Base-by-base conservation (phyloP, 2,113 vertebrate species). In the Macheiramphus alcinus region DNA sequence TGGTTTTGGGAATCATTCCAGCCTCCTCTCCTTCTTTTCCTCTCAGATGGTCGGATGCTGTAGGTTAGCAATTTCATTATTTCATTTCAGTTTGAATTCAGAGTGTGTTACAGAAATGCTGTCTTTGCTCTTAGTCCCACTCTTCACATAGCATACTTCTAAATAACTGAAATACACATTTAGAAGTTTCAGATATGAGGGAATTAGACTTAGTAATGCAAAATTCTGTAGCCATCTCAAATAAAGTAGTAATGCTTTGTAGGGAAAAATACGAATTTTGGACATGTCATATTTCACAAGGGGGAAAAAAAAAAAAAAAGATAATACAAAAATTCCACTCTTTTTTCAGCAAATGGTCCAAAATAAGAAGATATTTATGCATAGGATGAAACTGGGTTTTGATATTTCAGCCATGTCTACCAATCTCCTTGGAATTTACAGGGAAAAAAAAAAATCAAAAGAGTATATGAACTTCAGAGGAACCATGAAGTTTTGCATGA, bases 271-370 rank as follows among this genome's bases (percentile, higher is more conserved):
- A 1, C 6, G 13, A 71, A 11, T 85, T 90, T 84, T 61, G 4
- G 22, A 29, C 21, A 25, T 32, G 11, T 29, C 11, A 10, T 32
- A 42, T 53, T 74, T 86, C 14, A 63, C 23, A 45, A 63, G 7
- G 14, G 7, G 3, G 2, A 6, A 12, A 3, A 5, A 23, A 32
- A 10, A 31, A 3, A 4, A 48, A 29, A 50, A 6, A 32, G 4
- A 6, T 7, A 61, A 62, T 8, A 7, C 50, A 87, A 87, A 88
- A 72, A 26, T 13, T 7, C 2, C 7, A 50, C 6, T 50, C 5
- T 43, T 74, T 80, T 27, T 63, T 80, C 50, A 63, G 5, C 22
- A 29, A 65, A 71, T 9, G 6, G 16, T 80, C 23, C 9, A 47
- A 47, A 75, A 59, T 34, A 1, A 63, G 59, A 87, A 7, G 0